Percentiles rank a stretch among this genome's conserved stretches.
Conservation (phyloP, 2,888 invertebrate genomes). For the Rhopalosiphum nymphaeae region DNA sequence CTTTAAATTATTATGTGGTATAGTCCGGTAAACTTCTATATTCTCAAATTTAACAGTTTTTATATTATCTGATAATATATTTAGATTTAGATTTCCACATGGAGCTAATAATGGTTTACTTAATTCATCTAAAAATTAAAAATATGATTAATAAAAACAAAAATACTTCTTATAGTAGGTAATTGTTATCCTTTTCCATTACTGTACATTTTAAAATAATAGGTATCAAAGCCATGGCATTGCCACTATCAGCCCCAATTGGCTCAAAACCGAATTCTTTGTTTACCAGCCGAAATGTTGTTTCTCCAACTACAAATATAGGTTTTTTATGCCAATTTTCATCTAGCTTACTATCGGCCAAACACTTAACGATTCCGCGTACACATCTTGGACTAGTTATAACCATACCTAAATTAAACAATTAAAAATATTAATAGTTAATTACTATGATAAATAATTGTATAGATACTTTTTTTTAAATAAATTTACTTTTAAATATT, state of each 20-base stretch:
- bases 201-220: conserved; percentile 67
- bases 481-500: neutral
- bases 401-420: conserved; percentile 66
- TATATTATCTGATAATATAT: conserved; percentile 66
- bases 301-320: conserved; percentile 68
- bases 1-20: conserved; percentile 67
- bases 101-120: conserved; percentile 67
- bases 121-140: conserved; percentile 66
- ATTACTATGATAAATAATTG: neutral
- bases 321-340: conserved; percentile 66
- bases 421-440: neutral
- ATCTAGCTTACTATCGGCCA: conserved; percentile 62
- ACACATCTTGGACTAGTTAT: conserved; percentile 68
- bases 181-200: conserved; percentile 9
- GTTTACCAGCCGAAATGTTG: conserved; percentile 67
- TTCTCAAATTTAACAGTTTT: conserved; percentile 66
- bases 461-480: neutral
- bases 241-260: conserved; percentile 67
- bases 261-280: conserved; percentile 66
- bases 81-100: conserved; percentile 67
- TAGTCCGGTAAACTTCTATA: conserved; percentile 67
- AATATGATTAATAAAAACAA: conserved; percentile 2
- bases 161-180: neutral
- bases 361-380: conserved; percentile 66
- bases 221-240: conserved; percentile 67